Base-by-base conservation (phyloP, 2,888 invertebrate genomes). In the Brassicogethes aeneus region DNA sequence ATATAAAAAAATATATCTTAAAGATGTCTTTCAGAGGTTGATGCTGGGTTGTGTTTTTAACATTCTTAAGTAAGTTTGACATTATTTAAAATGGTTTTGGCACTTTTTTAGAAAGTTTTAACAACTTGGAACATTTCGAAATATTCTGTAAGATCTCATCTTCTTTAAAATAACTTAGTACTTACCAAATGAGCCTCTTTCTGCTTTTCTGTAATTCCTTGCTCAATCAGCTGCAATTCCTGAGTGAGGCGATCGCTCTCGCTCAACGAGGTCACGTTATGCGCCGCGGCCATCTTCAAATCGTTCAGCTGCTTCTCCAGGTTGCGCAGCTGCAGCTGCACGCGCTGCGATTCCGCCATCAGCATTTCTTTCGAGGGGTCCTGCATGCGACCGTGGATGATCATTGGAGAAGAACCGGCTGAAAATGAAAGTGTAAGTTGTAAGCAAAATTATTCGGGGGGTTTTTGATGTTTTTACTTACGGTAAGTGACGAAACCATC, bases 301-400 rank as follows among this genome's bases (percentile, higher is more conserved):
- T 77, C 77, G 51, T 77, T 77, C 29, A 79, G 71, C 57, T 78
- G 76, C 47, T 74, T 75, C 48, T 79, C 78, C 42, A 79, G 64
- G 54, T 73, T 73, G 39, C 73, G 71, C 35, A 79, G 59, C 55
- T 79, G 77, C 44, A 74, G 68, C 54, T 76, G 76, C 36, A 78
- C 75, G 47, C 74, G 71, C 47, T 77, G 77, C 16, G 77, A 76
- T 57, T 79, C 78, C 13, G 73, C 70, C 10, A 55, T 42, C 17
- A 75, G 63, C 36, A 75, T 60, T 48, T 68, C 67, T 45, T 68
- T 68, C 10, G 66, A 64, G 3, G 64, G 64, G 47, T 66, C 66
- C n/a, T n/a, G n/a, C 50, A 68, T 56, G 43, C 66, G 47, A n/a
- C 46, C 43, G 46, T 66, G 65, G 31, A 63, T 56, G 33, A 66